Base-by-base conservation (phyloP, 2,888 invertebrate genomes). In the Caenorhabditis afra region DNA sequence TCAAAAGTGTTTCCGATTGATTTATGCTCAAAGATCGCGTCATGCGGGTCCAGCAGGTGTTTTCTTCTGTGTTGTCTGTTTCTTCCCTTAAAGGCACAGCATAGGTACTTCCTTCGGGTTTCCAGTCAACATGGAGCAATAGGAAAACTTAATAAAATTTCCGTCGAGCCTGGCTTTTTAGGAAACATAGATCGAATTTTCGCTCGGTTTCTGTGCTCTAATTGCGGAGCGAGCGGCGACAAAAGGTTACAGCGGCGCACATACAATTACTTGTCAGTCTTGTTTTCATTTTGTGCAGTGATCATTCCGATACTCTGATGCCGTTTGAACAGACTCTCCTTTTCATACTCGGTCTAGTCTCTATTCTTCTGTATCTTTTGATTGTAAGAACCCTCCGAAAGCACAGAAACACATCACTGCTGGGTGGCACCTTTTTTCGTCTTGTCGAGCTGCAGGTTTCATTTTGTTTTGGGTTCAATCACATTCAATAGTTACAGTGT, bases 241-340 rank as follows among this genome's bases (percentile, higher is more conserved):
- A 12, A 50, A 58, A 50, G 50, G 49, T 50, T 68, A 61, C 52
- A 20, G 50, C 47, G 45, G 41, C 53, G 61, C 37, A 55, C 44
- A 29, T 29, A 47, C 61, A 55, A 55, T 47, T 55, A 57, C 35
- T 47, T 23, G 10, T 64, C 37, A n/a, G n/a, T n/a, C n/a, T n/a
- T n/a, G n/a, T n/a, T n/a, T n/a, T n/a, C n/a, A n/a, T n/a, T n/a
- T n/a, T n/a, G n/a, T n/a, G 14, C 29, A 29, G 16, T 55, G 45
- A 44, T 47, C 70, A 61, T 20, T 62, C 16, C 16, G 39, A 23
- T 18, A 4, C 14, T 16, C 3, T 22, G 39, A 78, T 78, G 77
- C 66, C 70, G 49, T 61, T 71, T 55, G 70, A 71, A 44, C 77
- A 78, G 41, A 52, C 59, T 39, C 52, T 78, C 0, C 61, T 78